Conservation (phyloP, 2,888 invertebrate genomes). For the Sympetrum striolatum region DNA sequence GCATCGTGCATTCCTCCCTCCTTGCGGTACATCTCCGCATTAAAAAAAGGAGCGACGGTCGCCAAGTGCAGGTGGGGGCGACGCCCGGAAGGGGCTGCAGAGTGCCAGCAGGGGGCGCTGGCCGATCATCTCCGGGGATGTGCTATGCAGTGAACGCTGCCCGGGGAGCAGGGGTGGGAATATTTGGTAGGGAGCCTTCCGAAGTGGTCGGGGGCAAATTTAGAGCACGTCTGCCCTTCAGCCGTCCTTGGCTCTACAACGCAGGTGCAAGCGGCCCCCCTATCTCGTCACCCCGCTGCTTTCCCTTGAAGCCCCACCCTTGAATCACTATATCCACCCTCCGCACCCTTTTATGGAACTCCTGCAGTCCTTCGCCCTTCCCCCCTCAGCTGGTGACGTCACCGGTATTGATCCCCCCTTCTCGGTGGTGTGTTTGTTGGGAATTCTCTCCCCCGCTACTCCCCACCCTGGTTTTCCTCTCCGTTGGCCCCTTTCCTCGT, state of each 20-base stretch:
- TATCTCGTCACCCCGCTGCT: neutral
- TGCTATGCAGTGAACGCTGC: neutral
- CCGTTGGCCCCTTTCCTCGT: neutral
- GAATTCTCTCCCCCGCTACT: neutral
- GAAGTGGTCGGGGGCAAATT: slow-evolving; percentile 1
- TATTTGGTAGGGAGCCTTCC: neutral
- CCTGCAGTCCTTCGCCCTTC: neutral
- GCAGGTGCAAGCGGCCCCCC: slow-evolving; percentile 6
- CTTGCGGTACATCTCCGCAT: neutral
- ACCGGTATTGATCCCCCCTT: slow-evolving; percentile 13
- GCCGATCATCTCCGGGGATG: neutral
- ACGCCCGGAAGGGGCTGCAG: no score
- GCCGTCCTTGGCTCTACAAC: slow-evolving; percentile 20
- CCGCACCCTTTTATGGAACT: neutral
- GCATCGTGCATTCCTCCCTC: neutral
- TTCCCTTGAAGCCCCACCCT: neutral
- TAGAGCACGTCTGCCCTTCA: slow-evolving; percentile 32
- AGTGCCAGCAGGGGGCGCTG: neutral
- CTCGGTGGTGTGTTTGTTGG: neutral
- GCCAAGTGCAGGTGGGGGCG: neutral
- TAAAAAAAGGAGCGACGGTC: neutral
- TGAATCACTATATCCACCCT: neutral
- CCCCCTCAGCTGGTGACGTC: neutral
- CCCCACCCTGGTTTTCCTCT: neutral
- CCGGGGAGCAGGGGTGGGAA: neutral